A percentile compares a stretch with the other conserved stretches of the same genome.
Conservation (phyloP, 2,888 invertebrate species). For the Sclerodermus sp. region DNA sequence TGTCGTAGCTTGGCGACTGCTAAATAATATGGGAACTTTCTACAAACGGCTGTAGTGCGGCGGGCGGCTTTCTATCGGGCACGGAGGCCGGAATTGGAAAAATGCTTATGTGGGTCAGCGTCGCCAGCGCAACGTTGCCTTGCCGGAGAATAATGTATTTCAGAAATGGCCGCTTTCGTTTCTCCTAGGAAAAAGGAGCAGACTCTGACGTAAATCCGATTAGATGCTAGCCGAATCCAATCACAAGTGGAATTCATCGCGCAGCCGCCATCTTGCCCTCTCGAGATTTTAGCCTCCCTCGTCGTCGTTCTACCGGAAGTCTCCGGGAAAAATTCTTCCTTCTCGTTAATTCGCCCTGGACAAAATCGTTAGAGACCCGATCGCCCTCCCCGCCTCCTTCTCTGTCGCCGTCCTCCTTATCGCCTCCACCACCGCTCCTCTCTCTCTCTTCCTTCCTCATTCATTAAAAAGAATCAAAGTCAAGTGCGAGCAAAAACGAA, state of each 20-base stretch:
- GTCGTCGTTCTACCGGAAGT: too few relatives aligned
- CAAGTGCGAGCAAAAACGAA: too few relatives aligned
- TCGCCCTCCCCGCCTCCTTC: too few relatives aligned
- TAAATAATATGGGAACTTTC: conserved; percentile 53
- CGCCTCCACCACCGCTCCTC: too few relatives aligned
- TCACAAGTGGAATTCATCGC: background rate
- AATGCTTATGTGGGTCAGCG: conserved; percentile 48
- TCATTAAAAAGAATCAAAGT: too few relatives aligned
- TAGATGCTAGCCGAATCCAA: background rate
- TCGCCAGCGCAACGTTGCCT: conserved; percentile 16
- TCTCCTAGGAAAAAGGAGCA: conserved; percentile 15
- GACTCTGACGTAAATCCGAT: conserved; percentile 19
- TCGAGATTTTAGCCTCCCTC: too few relatives aligned
- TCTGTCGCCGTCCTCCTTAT: too few relatives aligned
- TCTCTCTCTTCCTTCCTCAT: too few relatives aligned
- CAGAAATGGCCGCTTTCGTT: conserved; percentile 45
- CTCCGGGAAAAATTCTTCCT: too few relatives aligned
- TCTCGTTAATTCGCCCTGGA: too few relatives aligned
- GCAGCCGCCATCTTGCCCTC: too few relatives aligned
- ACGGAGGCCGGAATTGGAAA: conserved; percentile 43
- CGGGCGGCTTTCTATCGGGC: conserved; percentile 39
- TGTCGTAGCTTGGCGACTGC: conserved; percentile 36
- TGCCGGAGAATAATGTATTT: conserved; percentile 41
- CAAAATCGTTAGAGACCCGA: too few relatives aligned
- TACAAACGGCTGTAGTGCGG: conserved; percentile 30